phyloP scores from a whole-genome alignment of 2,888 invertebrate species.

The Arrhopalites spinosus region DNA sequence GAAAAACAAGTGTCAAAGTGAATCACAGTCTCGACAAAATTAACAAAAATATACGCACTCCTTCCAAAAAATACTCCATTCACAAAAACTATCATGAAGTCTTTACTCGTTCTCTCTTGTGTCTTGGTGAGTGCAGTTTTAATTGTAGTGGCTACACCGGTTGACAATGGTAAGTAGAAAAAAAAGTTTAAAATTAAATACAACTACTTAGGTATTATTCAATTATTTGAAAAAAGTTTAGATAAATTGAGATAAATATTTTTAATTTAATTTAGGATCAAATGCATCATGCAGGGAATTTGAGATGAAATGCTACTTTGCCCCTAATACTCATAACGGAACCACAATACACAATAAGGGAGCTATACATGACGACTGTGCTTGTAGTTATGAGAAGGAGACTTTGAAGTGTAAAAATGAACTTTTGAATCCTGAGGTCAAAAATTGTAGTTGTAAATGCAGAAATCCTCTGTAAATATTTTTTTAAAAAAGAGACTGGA shows the following conservation, averaged over 20 bases:
- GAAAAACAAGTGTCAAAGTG: not conserved
- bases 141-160: not conserved
- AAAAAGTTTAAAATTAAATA: no score
- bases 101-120: conserved; percentile 9
- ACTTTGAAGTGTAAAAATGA: conserved; percentile 20
- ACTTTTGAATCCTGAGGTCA: conserved; percentile 31
- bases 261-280: no score
- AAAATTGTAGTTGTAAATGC: conserved; percentile 25
- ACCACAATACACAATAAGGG: conserved; percentile 31
- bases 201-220: no score
- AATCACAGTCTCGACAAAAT: not conserved
- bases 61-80: not conserved
- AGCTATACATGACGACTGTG: conserved; percentile 26
- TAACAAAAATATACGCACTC: not conserved
- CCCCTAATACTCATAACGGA: conserved; percentile 12
- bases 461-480: not conserved
- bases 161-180: not conserved
- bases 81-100: conserved; percentile 1
- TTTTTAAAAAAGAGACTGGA: not conserved
- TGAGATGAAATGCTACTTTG: conserved; percentile 28
- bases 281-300: conserved; percentile 15
- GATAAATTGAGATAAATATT: no score
- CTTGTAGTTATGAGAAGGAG: not conserved
- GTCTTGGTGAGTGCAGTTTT: not conserved
- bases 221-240: no score